A percentile compares a stretch with the other conserved stretches of the same genome.
Evolutionary conservation across 2,113 vertebrate genomes (phyloP).

Genomic region (Casuarius casuarius): DNA sequence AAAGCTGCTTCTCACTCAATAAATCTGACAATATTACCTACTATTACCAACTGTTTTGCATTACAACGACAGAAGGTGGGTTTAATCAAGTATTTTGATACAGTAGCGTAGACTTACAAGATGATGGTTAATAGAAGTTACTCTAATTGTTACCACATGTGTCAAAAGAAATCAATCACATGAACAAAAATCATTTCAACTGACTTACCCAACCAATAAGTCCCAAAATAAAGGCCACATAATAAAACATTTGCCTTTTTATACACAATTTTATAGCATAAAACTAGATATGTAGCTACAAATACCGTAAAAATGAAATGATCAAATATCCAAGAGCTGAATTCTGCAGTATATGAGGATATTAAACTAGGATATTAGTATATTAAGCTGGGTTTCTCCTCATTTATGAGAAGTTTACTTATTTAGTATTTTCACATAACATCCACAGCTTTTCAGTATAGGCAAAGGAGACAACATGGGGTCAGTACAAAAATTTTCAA

Average conservation of each 20-base stretch:
- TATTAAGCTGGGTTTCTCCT: background rate
- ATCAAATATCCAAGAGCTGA: background rate
- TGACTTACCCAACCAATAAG: background rate
- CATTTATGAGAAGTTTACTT: background rate
- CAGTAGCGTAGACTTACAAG: slow-evolving; percentile 46
- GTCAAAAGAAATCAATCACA: slow-evolving; percentile 40
- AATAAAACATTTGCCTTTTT: background rate
- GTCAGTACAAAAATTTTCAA: background rate
- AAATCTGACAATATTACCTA: slow-evolving; percentile 59
- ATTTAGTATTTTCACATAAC: background rate
- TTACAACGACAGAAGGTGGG: slow-evolving; percentile 56
- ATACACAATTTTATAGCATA: background rate
- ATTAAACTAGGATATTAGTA: background rate
- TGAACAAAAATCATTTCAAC: slow-evolving; percentile 21
- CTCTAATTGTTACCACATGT: slow-evolving; percentile 59
- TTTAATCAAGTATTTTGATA: slow-evolving; percentile 66
- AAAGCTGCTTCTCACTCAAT: slow-evolving; percentile 66
- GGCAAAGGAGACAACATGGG: background rate
- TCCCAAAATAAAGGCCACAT: background rate
- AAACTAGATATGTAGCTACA: background rate
- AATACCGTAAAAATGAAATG: background rate
- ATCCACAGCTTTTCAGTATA: background rate
- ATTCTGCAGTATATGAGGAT: background rate
- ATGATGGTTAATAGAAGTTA: slow-evolving; percentile 54
- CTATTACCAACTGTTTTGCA: slow-evolving; percentile 56